phyloP scores from a whole-genome alignment of 2,113 vertebrate species.

The Carassius gibelio region DNA sequence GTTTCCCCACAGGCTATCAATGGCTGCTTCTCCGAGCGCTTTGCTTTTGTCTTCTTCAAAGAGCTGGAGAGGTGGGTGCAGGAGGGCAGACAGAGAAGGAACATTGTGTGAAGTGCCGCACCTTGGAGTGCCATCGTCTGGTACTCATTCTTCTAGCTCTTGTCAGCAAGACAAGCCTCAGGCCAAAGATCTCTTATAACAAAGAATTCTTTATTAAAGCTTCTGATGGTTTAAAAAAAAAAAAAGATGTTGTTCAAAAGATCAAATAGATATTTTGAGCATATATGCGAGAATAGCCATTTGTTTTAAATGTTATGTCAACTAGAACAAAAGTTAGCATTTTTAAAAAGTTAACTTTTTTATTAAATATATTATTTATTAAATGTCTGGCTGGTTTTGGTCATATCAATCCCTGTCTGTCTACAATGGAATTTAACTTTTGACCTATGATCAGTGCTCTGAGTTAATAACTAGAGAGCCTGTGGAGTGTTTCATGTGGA shows the following conservation, averaged over 20 bases:
- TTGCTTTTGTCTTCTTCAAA: slow-evolving; percentile 74
- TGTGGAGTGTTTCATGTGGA: neutral
- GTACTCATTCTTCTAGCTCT: neutral
- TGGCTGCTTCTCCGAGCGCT: slow-evolving; percentile 68
- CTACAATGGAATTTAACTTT: neutral
- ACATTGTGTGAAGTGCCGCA: slow-evolving; percentile 10
- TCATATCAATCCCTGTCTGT: neutral
- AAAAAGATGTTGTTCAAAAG: neutral
- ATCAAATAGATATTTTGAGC: neutral
- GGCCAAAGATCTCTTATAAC: slow-evolving; percentile 4
- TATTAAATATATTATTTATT: neutral
- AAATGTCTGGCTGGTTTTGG: neutral
- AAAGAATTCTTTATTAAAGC: neutral
- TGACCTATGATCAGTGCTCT: neutral
- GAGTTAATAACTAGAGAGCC: neutral
- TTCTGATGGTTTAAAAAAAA: neutral
- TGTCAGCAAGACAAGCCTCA: neutral
- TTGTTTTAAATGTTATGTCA: neutral
- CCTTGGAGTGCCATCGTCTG: slow-evolving; percentile 21
- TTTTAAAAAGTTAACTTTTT: neutral
- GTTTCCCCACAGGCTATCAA: slow-evolving; percentile 68
- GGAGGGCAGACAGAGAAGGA: slow-evolving; percentile 30
- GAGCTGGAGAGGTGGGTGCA: slow-evolving; percentile 24
- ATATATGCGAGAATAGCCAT: neutral
- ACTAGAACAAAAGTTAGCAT: neutral